Conservation (phyloP, 2,888 invertebrate species). For the Pristionchus entomophagus region DNA sequence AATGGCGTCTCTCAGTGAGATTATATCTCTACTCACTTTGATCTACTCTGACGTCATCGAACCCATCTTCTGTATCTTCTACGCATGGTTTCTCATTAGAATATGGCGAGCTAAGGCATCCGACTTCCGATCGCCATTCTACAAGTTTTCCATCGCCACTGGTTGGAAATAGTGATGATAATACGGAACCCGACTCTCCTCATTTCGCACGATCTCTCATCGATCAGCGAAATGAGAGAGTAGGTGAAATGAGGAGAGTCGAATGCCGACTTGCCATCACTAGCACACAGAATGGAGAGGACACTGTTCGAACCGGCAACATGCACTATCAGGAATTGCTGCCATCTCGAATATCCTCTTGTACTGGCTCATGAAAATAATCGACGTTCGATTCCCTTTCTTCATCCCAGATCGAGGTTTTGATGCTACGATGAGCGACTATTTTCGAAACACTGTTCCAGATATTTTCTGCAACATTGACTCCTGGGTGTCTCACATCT, state of each 20-base stretch:
- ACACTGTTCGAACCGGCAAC: no score
- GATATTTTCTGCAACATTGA: not conserved
- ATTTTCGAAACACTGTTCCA: not conserved
- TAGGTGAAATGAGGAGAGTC: no score
- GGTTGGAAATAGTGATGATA: no score
- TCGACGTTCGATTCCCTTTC: not conserved
- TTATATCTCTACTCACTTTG: not conserved
- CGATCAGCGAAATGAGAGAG: no score
- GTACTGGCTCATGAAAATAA: not conserved
- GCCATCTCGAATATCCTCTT: not conserved
- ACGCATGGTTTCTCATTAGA: not conserved
- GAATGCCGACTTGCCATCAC: no score
- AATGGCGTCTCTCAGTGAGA: not conserved
- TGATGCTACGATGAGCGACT: no score
- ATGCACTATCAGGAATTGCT: not conserved
- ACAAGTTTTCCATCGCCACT: conserved; percentile 1
- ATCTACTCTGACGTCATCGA: not conserved
- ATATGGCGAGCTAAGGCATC: not conserved
- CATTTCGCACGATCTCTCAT: no score
- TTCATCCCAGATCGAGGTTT: no score
- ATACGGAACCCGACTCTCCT: no score
- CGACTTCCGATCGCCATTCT: not conserved
- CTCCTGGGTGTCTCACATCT: not conserved
- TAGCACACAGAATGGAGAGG: no score
- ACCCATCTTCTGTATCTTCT: not conserved